Conservation (phyloP, 1,140 invertebrate species). For the Druon quercuslanigerum region DNA sequence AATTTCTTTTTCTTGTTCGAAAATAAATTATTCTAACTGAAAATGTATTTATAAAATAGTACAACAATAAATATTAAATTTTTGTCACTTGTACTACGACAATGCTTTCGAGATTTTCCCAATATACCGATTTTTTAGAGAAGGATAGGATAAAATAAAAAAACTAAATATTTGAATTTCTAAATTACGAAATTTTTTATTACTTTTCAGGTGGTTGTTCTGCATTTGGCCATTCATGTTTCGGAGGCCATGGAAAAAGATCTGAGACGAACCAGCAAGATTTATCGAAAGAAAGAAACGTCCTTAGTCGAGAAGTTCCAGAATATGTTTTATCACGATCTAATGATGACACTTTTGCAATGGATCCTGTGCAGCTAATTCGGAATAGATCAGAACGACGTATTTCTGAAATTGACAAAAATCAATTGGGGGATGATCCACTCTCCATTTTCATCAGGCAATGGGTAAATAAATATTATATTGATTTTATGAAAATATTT, state of each 20-base stretch:
- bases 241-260: conserved; percentile 81
- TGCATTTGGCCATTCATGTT: conserved; percentile 81
- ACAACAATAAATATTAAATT: too few species aligned
- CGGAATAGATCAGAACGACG: neutral
- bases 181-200: neutral
- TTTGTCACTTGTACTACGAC: too few species aligned
- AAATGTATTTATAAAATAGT: too few species aligned
- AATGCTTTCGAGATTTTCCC: too few species aligned
- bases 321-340: neutral
- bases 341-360: neutral
- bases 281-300: neutral
- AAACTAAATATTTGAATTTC: neutral
- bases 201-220: conserved; percentile 78
- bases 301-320: conserved; percentile 1
- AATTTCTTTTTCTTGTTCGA: too few species aligned
- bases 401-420: conserved; percentile 19
- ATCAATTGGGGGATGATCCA: conserved; percentile 10
- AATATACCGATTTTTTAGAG: too few species aligned
- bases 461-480: neutral
- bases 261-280: conserved; percentile 67
- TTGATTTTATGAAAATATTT: neutral
- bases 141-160: too few species aligned
- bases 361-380: neutral
- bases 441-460: neutral
- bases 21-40: too few species aligned